phyloP scores from a whole-genome alignment of 2,888 invertebrate genomes.

The Zaprionus lineosus region DNA sequence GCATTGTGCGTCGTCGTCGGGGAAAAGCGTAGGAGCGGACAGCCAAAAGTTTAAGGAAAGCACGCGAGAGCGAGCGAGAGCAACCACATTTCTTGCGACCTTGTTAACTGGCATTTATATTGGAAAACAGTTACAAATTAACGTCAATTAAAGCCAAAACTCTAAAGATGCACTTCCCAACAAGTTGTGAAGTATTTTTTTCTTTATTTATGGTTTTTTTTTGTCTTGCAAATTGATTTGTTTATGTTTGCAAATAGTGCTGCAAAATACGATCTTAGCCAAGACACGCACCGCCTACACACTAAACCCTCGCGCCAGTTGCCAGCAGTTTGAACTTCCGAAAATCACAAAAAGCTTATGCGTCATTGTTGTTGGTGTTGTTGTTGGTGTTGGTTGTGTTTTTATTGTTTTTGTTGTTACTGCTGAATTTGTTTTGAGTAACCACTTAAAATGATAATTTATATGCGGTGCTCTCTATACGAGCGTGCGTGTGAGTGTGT shows the following conservation, averaged over 20 bases:
- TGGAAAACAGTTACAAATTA: not conserved
- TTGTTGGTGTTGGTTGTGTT: constrained; percentile 15
- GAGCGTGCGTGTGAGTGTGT: constrained; percentile 28
- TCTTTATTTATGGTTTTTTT: not conserved
- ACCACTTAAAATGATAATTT: constrained; percentile 65
- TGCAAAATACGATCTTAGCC: constrained; percentile 38
- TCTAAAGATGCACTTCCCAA: not conserved
- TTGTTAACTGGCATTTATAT: constrained; percentile 6
- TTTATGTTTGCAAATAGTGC: constrained; percentile 40
- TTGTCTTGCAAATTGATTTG: constrained; percentile 14
- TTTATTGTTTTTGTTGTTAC: constrained; percentile 22
- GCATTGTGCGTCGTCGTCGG: constrained; percentile 46
- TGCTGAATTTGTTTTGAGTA: constrained; percentile 29
- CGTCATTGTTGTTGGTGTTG: constrained; percentile 23
- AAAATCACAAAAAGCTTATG: constrained; percentile 13
- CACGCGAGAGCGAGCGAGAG: not conserved
- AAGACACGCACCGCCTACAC: constrained; percentile 42
- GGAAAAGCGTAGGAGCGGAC: constrained; percentile 35
- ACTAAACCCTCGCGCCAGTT: constrained; percentile 22
- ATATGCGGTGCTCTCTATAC: no score
- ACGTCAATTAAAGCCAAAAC: constrained; percentile 9
- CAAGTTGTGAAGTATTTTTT: not conserved
- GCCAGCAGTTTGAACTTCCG: constrained; percentile 12
- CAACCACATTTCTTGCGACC: no score
- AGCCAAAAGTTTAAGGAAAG: not conserved